Base-by-base conservation (phyloP, 2,797 vertebrate species). In the Myioborus melanocephalus region DNA sequence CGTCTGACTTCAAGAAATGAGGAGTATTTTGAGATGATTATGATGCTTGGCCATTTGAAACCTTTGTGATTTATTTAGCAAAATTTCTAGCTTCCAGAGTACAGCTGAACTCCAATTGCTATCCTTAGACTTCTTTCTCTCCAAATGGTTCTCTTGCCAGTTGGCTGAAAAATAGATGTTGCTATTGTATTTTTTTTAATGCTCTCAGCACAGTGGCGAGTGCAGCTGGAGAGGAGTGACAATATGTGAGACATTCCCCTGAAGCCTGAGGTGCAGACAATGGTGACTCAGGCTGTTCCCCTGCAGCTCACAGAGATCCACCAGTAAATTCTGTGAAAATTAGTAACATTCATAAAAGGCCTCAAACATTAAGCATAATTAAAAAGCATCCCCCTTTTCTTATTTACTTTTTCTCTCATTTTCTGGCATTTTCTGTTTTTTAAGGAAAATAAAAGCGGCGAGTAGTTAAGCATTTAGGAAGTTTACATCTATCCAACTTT, bases 381-480 rank as follows among this genome's bases (percentile, higher is more conserved):
- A 2, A 55, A 70, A 86, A 73, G 8, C 44, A 68, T 3, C 9
- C 16, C 8, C 16, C 4, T 59, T 44, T 59, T 37, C 6, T 57
- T 56, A 32, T 39, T 78, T 83, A 14, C 4, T 56, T 88, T 65
- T 73, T 39, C 12, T 69, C 28, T 32, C 11, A 66, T 56, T 76
- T 83, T 76, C 28, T 53, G 12, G 5, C 3, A 37, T 27, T 64
- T 44, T 37, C 23, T 79, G 3, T 0, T 28, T 41, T 65, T 76
- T 18, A 68, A 6, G 5, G 3, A 6, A 73, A 77, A 28, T 8
- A 65, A 46, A 76, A 27, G 6, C 2, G 1, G 1, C 0, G 4
- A 68, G 3, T 10, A 41, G 2, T 32, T 88, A 22, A 61, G 6
- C 10, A 27, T 65, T 73, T 85, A 61, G 7, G 15, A 89, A 44